Percentiles rank a stretch among this genome's conserved stretches.
Evolutionary conservation across 2,797 vertebrate species (phyloP).

Genomic region (Enteromius paludinosus): DNA sequence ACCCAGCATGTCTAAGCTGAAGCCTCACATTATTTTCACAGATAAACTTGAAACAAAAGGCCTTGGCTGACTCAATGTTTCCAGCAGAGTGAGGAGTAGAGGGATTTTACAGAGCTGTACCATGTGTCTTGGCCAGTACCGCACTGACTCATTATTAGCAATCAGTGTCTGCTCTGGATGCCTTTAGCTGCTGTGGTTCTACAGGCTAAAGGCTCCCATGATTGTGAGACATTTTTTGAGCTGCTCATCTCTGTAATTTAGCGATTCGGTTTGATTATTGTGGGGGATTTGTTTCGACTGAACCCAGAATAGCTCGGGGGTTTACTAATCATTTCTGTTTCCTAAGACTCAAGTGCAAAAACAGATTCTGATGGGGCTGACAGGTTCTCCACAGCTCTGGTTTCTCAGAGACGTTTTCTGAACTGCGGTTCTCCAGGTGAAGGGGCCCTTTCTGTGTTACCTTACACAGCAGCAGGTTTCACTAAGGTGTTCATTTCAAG

Average conservation of each 20-base stretch:
- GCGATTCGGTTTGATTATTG: constrained; percentile 46
- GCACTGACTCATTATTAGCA: constrained; percentile 56
- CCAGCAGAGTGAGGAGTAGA: constrained; percentile 34
- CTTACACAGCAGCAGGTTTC: constrained; percentile 21
- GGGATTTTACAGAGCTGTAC: constrained; percentile 36
- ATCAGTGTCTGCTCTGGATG: constrained; percentile 55
- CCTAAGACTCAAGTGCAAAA: constrained; percentile 11
- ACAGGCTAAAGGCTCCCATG: constrained; percentile 1
- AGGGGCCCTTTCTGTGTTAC: neutral
- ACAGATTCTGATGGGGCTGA: neutral
- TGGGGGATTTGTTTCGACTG: constrained; percentile 24
- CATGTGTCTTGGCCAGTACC: constrained; percentile 34
- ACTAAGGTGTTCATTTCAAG: constrained; percentile 38
- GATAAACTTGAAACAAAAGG: constrained; percentile 57
- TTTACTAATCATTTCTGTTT: constrained; percentile 25
- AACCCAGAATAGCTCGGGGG: constrained; percentile 9
- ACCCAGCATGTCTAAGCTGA: constrained; percentile 16
- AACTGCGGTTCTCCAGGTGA: constrained; percentile 8
- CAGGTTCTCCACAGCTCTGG: neutral
- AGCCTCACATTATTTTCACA: constrained; percentile 42
- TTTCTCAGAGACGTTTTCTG: neutral
- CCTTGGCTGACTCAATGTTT: constrained; percentile 58
- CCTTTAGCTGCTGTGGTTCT: constrained; percentile 41
- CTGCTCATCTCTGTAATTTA: constrained; percentile 47
- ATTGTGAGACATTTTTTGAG: constrained; percentile 16